Percentiles rank a stretch among this genome's conserved stretches.
Conservation (phyloP, 2,797 vertebrate species). For the Ciconia nigra region DNA sequence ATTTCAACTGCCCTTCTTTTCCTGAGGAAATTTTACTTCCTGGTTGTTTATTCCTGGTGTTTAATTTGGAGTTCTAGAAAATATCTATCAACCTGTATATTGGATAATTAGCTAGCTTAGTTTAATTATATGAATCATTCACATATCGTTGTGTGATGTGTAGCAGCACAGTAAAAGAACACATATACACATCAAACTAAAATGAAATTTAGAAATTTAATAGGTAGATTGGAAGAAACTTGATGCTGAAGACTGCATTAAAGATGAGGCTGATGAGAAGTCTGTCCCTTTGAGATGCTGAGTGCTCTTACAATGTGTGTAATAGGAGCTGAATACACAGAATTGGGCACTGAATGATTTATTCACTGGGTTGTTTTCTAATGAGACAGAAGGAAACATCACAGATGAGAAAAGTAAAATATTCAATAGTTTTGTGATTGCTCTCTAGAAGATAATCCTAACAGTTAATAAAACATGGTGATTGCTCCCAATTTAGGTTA, state of each 20-base stretch:
- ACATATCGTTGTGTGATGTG: background rate
- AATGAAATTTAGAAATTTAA: background rate
- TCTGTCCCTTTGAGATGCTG: background rate
- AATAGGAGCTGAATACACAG: constrained; percentile 17
- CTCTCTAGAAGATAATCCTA: constrained; percentile 42
- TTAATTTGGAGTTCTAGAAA: background rate
- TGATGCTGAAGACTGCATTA: background rate
- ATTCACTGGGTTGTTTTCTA: constrained; percentile 56
- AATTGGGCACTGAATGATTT: constrained; percentile 36
- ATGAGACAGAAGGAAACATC: constrained; percentile 60
- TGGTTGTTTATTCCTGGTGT: background rate
- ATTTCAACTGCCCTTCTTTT: background rate
- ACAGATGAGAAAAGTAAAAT: constrained; percentile 58
- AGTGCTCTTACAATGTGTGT: background rate
- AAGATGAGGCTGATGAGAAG: background rate
- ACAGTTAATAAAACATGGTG: constrained; percentile 57
- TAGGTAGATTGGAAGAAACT: background rate
- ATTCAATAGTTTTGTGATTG: constrained; percentile 62
- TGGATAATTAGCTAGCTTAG: background rate
- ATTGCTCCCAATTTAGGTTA: constrained; percentile 33
- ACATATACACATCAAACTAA: background rate
- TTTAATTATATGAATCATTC: background rate
- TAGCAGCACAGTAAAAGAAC: background rate
- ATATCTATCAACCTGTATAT: background rate
- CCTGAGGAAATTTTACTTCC: background rate